Conservation (phyloP, 2,888 invertebrate species). For the Arge pagana region DNA sequence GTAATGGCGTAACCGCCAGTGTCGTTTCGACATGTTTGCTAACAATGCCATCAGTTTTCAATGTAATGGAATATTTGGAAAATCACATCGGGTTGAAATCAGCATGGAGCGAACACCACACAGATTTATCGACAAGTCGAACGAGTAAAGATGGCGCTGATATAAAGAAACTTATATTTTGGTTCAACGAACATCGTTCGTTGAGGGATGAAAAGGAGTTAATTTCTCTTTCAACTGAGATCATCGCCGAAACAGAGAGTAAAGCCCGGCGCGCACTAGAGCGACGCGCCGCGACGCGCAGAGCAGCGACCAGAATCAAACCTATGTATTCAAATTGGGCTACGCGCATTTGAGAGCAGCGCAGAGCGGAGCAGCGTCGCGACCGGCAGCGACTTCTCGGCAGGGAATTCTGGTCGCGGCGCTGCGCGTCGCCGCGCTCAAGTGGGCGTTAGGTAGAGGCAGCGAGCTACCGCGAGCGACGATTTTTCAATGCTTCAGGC, state of each 20-base stretch:
- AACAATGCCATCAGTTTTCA: conserved; percentile 29
- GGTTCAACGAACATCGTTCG: conserved; percentile 34
- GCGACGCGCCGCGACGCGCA: no score
- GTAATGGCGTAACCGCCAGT: conserved; percentile 30
- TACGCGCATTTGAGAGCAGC: no score
- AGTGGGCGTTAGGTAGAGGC: no score
- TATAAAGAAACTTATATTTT: conserved; percentile 29
- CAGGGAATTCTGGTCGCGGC: no score
- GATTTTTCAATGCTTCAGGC: no score
- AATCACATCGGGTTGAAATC: conserved; percentile 23
- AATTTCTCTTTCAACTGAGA: conserved; percentile 28
- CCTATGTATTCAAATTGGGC: no score
- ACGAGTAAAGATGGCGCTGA: conserved; percentile 33
- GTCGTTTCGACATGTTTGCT: conserved; percentile 23
- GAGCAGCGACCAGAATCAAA: no score
- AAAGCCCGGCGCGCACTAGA: no score
- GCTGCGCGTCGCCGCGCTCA: no score
- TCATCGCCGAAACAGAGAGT: conserved; percentile 27
- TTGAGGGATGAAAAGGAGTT: conserved; percentile 25
- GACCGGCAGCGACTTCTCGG: no score
- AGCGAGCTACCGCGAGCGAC: no score
- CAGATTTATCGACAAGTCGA: conserved; percentile 26
- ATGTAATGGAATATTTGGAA: conserved; percentile 30
- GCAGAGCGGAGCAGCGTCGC: no score
- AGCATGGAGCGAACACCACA: conserved; percentile 21